Base-by-base conservation (phyloP, 2,797 vertebrate species). In the Gallirallus australis region DNA sequence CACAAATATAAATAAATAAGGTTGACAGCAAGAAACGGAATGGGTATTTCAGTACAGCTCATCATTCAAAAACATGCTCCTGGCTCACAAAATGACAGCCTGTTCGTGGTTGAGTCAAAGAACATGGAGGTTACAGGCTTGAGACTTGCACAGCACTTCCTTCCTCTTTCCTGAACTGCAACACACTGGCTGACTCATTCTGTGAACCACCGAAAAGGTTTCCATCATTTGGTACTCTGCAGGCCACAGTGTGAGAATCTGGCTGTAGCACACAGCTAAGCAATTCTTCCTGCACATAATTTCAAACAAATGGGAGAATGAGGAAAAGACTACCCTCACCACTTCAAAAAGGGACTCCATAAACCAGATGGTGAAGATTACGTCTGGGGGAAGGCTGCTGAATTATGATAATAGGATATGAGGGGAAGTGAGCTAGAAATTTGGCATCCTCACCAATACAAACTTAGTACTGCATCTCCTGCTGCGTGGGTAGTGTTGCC, bases 281-380 rank as follows among this genome's bases (percentile, higher is more conserved):
- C 57, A 64, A 93, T 27, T 66, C 73, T 61, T 93, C 79, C 85
- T 86, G 87, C 50, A 28, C 52, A 87, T 89, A 81, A 94, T 89
- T 83, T 78, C 85, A 94, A 94, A 83, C 85, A 90, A 97, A 93
- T 83, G 85, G 40, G 57, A 78, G 69, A 47, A 87, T 35, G 19
- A 92, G 6, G 45, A 54, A 54, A 68, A 91, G 72, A 65, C 65
- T 79, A 76, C 37, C 57, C 35, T 59, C 57, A 75, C 21, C 82
- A 96, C 86, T 96, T 96, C 91, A 94, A 96, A 96, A 92, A 73
- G 72, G 33, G 31, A 50, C 45, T 89, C 61, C 40, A 88, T 60
- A 82, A 82, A 24, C 84, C 90, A 95, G 86, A 95, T 81, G 91
- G 75, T 27, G 25, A 3, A 54, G 61, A 63, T 64, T 61, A n/a